Conservation (phyloP, 2,113 vertebrate species). For the Castor canadensis region DNA sequence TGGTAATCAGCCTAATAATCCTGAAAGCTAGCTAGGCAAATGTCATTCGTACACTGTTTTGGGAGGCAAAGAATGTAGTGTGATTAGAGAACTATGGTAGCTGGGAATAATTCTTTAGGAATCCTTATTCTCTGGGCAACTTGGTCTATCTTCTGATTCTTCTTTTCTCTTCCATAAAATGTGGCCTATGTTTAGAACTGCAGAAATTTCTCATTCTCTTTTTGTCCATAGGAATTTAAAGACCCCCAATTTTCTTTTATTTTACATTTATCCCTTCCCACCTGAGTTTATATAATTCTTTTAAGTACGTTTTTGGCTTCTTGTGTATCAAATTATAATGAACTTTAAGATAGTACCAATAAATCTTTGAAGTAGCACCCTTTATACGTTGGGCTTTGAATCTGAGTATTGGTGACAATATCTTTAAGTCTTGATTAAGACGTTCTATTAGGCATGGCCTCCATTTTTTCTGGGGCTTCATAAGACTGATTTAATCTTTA, state of each 20-base stretch:
- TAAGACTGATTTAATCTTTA: not conserved
- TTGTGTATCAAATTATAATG: not conserved
- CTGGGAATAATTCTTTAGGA: not conserved
- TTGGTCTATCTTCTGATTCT: not conserved
- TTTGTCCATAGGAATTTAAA: not conserved
- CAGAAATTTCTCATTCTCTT: not conserved
- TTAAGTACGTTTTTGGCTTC: not conserved
- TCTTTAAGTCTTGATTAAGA: not conserved
- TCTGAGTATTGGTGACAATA: not conserved
- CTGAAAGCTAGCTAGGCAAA: not conserved
- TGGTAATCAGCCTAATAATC: not conserved
- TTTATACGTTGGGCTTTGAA: not conserved
- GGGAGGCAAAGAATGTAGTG: not conserved
- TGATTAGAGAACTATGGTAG: not conserved
- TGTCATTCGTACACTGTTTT: not conserved
- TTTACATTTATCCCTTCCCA: not conserved
- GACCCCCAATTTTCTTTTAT: not conserved
- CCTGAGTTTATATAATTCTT: conserved; percentile 20
- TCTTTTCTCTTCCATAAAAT: not conserved
- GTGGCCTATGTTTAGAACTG: not conserved
- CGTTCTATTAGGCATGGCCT: not conserved
- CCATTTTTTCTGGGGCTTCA: not conserved
- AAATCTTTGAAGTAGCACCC: not conserved
- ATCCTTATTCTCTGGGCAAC: not conserved
- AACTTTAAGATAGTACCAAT: not conserved